Base-by-base conservation (phyloP, 2,888 invertebrate genomes). In the Ornithoptera alexandrae region DNA sequence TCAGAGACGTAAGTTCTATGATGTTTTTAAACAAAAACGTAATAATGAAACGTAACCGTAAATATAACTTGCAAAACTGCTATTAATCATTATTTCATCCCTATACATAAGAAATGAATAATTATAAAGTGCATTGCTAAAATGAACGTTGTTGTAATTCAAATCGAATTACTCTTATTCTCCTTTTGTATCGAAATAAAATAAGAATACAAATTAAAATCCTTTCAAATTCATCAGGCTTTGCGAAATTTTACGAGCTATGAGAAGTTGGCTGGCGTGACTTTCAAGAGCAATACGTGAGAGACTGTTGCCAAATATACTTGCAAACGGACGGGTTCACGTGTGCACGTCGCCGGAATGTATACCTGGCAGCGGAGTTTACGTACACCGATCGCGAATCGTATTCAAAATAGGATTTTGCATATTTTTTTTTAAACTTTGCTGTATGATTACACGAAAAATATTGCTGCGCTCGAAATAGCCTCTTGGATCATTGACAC, bases 231-330 rank as follows among this genome's bases (percentile, higher is more conserved):
- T 67, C 68, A 66, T 66, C 53, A 62, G 66, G 62, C 64, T 53
- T 74, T 73, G 65, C 70, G 69, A 73, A 73, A 74, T 67, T 66
- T 46, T 69, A 69, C 58, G 59, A 72, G 68, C 68, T 65, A 67
- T 72, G 73, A 74, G 74, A 74, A 69, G 68, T 71, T 71, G 69
- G 73, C 72, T 68, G 72, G 71, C 74, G 71, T 71, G 71, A 80
- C 80, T 84, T 82, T 82, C 77, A 80, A 76, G 76, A 74, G 70
- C 71, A 74, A 74, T 77, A 74, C 72, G 74, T 73, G 74, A 77
- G 80, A 77, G 76, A 77, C 75, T 77, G 77, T 79, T 81, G 81
- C 81, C 81, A 82, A 85, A 85, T 84, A 79, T 82, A 84, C 77
- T 76, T 75, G 70, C 64, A 72, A 67, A 68, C 71, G 74, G 77